These are phyloP conservation scores for Carduelis carduelis DNA, from an alignment of 2,797 vertebrate species.

Conservation along the genomic window DNA sequence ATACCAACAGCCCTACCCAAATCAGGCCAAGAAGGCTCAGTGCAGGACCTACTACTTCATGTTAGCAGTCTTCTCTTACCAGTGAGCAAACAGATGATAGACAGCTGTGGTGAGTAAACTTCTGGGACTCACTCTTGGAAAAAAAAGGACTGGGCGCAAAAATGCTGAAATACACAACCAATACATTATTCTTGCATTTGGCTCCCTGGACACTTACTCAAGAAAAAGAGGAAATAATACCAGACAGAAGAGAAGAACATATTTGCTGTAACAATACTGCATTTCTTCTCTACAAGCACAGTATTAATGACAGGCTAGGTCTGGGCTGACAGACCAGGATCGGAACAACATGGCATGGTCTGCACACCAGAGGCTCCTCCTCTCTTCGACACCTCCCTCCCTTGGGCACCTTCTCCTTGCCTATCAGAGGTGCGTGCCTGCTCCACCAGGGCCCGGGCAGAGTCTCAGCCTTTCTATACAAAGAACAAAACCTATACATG, in stretches of 20 bases:
- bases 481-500: background rate
- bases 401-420: background rate
- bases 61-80: background rate
- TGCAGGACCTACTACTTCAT: background rate
- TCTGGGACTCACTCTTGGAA: background rate
- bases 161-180: background rate
- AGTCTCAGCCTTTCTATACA: background rate
- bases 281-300: background rate
- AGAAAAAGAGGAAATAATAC: background rate
- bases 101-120: background rate
- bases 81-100: background rate
- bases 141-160: background rate
- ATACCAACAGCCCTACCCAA: background rate
- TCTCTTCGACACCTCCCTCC: background rate
- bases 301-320: background rate
- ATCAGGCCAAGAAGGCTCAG: background rate
- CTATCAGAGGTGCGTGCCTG: accelerated
- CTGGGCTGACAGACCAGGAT: background rate
- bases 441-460: accelerated
- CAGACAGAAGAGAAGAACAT: background rate
- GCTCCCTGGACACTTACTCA: background rate
- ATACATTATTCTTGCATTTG: background rate
- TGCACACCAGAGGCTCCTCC: background rate
- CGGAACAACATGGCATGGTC: background rate
- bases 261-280: background rate